Percentiles rank a stretch among this genome's conserved stretches.
Conservation (phyloP, 2,888 invertebrate species). For the Parasteatoda lunata region DNA sequence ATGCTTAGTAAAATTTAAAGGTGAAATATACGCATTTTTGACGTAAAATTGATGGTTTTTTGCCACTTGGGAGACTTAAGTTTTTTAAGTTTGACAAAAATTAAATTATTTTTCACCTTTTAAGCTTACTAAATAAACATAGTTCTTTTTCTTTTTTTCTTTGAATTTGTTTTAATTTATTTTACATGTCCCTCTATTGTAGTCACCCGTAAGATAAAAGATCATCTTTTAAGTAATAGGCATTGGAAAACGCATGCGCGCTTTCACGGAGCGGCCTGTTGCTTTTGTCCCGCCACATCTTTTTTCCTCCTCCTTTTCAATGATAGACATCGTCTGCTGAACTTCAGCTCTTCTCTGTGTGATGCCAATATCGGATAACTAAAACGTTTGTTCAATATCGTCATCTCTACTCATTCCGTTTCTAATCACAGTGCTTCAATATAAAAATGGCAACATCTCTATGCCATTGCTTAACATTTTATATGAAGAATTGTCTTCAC, state of each 20-base stretch:
- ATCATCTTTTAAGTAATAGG: conserved; percentile 1
- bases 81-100: too few species aligned
- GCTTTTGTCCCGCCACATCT: conserved; percentile 49
- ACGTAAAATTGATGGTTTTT: too few species aligned
- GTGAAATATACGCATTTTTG: too few species aligned
- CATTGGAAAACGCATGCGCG: neutral
- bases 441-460: neutral
- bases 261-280: conserved; percentile 37
- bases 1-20: too few species aligned
- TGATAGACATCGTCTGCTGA: neutral
- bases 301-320: neutral
- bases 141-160: too few species aligned
- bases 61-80: too few species aligned
- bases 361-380: neutral
- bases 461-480: neutral
- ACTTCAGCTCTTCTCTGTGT: neutral
- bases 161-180: too few species aligned
- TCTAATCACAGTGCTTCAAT: too few species aligned
- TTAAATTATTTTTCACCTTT: too few species aligned
- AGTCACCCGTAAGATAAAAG: neutral
- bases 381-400: neutral
- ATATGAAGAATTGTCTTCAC: too few species aligned
- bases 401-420: neutral
- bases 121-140: too few species aligned
- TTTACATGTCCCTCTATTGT: too few species aligned